Base-by-base conservation (phyloP, 23 tunicate species). In the Oikopleura albicans region DNA sequence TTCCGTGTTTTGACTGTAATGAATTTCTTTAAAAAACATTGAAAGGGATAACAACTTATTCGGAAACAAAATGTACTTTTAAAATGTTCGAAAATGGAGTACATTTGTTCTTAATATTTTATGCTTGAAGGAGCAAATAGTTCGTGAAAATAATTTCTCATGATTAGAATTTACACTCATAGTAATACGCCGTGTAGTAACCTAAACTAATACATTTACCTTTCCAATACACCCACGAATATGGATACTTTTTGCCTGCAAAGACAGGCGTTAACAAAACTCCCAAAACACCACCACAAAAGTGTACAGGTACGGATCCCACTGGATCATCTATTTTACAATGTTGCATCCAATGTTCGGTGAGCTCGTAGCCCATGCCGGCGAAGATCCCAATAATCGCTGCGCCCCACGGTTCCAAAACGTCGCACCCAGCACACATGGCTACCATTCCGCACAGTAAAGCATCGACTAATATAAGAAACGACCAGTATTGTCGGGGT, bases 391-490 rank as follows among this genome's bases (percentile, higher is more conserved):
- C 88, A 71, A 86, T 86, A 0, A 86, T 71, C 31, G 37, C 39
- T 1, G 88, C 88, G 4, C 86, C 75, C 86, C 86, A 86, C 34
- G 88, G 88, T 0, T 86, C 85, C 0, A 86, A n/a, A 39, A 83
- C 88, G 39, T 86, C 66, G 41, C 86, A 86, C 1, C 88, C 88
- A 0, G 88, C 88, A 40, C 88, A 86, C 88, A 86, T 86, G 38
- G 88, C 39, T 1, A 86, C 88, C 88, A 86, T 86, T 4, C 88
- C 88, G 85, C 39, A 8, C 33, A 40, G 0, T 0, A 37, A 22
- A 2, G 79, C 79, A 31, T 71, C 79, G 4, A 71, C 79, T 22
- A 71, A 37, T 2, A 31, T 29, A 2, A 71, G 35, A 71, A 71
- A 71, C 2, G 79, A 71, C 79, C 79, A 71, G 31, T 12, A 71